Evolutionary conservation across 37 sponge, comb jelly and placozoan species (phyloP), one percentile per base, ranked within the genome.

Genomic region (Agelas oroides): DNA sequence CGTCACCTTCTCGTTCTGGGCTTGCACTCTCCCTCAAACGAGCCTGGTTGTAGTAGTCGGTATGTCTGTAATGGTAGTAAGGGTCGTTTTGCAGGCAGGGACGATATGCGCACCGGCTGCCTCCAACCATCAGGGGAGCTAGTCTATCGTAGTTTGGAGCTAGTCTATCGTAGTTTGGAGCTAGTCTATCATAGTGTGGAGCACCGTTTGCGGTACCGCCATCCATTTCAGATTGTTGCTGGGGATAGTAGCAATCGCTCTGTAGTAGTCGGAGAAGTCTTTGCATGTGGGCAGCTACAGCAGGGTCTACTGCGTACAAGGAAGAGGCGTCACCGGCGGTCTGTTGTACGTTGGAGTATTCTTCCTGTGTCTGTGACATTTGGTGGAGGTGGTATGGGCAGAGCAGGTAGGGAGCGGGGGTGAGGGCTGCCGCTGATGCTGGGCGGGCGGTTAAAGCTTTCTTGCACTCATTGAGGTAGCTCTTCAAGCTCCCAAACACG

Each of bases 401-500:
- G 33, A 61, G 24, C 20, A 37, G 66, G 38, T 31, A 41, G 65
- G 66, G 33, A 12, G 30, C 56, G 61, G 77, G 30, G 56, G 53
- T 67, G 71, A 17, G 36, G 58, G 85, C 35, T 34, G 75, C 6
- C 17, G 36, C 25, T 18, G 38, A 14, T 53, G 18, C 46, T 39
- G 46, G 40, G 5, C 40, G 56, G 53, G 40, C 1, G 24, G 18
- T 30, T 8, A 46, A 12, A 20, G 46, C 46, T 8, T 8, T 35
- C 12, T 65, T 32, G 30, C 79, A 79, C 62, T 40, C 12, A 24
- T 28, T 33, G 18, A 90, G 80, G 63, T 79, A 90, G 59, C 84
- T 80, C 65, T 79, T 84, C 37, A 90, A 32, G 46, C 84, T 90
- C 11, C 90, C 90, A 59, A 79, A 74, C 68, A 78, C 54, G 13